phyloP scores from a whole-genome alignment of 2,888 invertebrate genomes.

The Lamproptera curius region DNA sequence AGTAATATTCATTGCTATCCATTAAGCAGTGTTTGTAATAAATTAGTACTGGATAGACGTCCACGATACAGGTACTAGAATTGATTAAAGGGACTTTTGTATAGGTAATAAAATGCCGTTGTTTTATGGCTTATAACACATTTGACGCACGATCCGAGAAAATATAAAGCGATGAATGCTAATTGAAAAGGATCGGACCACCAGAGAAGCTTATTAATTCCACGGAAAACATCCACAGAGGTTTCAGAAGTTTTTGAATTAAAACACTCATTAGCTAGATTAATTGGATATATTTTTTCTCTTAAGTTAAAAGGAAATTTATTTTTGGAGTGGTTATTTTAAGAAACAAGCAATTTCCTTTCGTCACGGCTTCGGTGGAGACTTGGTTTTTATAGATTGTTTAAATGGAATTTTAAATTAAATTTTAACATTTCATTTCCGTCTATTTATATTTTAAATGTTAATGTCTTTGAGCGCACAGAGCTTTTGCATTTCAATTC shows the following conservation, averaged over 20 bases:
- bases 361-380: conserved; percentile 7
- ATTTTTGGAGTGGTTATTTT: neutral
- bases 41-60: neutral
- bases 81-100: conserved; percentile 31
- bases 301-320: neutral
- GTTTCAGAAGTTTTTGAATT: conserved; percentile 3
- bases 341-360: neutral
- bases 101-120: conserved; percentile 44
- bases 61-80: conserved; percentile 4
- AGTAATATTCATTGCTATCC: too few species aligned
- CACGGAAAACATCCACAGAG: conserved; percentile 1
- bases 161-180: conserved; percentile 48
- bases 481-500: too few species aligned
- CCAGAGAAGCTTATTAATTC: conserved; percentile 43
- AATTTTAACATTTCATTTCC: too few species aligned
- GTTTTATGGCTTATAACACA: conserved; percentile 44
- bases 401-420: too few species aligned
- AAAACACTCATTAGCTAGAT: conserved; percentile 5
- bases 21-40: neutral
- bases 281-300: neutral
- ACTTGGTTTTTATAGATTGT: conserved; percentile 10
- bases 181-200: conserved; percentile 61
- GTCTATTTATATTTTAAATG: too few species aligned
- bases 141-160: conserved; percentile 39
- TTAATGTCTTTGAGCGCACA: too few species aligned